Percentiles rank a stretch among this genome's conserved stretches.
Conservation (phyloP, 1,140 invertebrate species). For the Galleria mellonella region DNA sequence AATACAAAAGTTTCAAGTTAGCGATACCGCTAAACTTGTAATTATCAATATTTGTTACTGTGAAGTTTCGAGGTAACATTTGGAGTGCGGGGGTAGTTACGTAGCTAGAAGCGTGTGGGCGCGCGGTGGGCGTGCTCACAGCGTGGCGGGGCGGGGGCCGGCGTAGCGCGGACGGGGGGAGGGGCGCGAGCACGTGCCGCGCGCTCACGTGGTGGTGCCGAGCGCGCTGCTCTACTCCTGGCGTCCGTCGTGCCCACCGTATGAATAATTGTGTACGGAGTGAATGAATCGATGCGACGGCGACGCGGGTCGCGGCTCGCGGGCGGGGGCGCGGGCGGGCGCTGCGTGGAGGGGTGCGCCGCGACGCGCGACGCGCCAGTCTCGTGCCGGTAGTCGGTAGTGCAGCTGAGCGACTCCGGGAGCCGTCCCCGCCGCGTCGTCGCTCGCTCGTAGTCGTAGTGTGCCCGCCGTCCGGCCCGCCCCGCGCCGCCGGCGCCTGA, state of each 20-base stretch:
- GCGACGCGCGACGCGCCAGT: conserved; percentile 77
- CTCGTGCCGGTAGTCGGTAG: conserved; percentile 85
- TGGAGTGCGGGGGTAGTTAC: conserved; percentile 19
- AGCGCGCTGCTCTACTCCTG: conserved; percentile 22
- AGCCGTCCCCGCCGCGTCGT: conserved; percentile 78
- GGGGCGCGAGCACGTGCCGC: conserved; percentile 55
- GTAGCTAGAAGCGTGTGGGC: conserved; percentile 20
- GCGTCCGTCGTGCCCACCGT: conserved; percentile 48
- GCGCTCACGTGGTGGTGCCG: conserved; percentile 57
- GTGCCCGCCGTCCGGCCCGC: conserved; percentile 41
- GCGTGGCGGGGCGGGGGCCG: conserved; percentile 20
- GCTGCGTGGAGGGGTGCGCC: conserved; percentile 63
- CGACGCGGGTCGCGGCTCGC: conserved; percentile 33
- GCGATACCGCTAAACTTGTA: not conserved
- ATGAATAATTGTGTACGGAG: conserved; percentile 66
- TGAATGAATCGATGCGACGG: conserved; percentile 68
- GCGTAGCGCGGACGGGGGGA: conserved; percentile 16
- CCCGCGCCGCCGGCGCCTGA: conserved; percentile 51
- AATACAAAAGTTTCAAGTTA: not conserved
- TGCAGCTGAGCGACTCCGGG: conserved; percentile 80
- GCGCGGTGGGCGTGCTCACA: conserved; percentile 50
- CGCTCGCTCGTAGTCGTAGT: conserved; percentile 77
- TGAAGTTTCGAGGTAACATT: conserved; percentile 15
- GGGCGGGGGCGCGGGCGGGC: conserved; percentile 31
- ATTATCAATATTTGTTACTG: conserved; percentile 9